Conservation (phyloP, 2,113 vertebrate species). For the Mobula birostris region DNA sequence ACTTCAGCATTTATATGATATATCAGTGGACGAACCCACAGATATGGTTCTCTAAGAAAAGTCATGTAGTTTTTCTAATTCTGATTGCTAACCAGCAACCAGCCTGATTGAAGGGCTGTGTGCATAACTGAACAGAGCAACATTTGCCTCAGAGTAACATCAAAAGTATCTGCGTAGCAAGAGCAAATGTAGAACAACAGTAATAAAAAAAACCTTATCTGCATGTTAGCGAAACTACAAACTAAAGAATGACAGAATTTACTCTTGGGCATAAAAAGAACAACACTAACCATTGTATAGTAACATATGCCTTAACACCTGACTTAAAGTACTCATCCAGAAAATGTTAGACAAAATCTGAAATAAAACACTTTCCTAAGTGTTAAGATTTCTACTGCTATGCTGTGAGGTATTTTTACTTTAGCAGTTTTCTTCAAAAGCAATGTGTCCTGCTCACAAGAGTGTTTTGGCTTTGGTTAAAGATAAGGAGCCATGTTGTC, state of each 20-base stretch:
- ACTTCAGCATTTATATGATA: background rate
- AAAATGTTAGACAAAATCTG: background rate
- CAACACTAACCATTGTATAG: background rate
- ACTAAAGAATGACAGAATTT: background rate
- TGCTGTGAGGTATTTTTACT: too few relatives aligned
- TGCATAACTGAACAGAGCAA: background rate
- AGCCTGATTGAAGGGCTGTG: background rate
- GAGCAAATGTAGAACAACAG: background rate
- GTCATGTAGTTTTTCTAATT: too few relatives aligned
- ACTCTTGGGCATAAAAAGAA: background rate
- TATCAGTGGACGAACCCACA: too few relatives aligned
- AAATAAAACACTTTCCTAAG: background rate
- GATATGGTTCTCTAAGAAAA: too few relatives aligned
- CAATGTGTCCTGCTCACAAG: too few relatives aligned
- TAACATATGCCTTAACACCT: background rate
- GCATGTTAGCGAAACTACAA: too few relatives aligned
- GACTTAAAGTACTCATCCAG: too few relatives aligned
- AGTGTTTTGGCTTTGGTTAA: too few relatives aligned
- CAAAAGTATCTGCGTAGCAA: background rate
- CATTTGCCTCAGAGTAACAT: background rate
- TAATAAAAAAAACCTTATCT: background rate
- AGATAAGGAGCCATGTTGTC: too few relatives aligned
- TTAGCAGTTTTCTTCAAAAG: too few relatives aligned
- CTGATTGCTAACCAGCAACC: too few relatives aligned
- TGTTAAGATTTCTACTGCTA: too few relatives aligned